Conservation (phyloP, 2,888 invertebrate species). For the Peribatodes rhomboidaria region DNA sequence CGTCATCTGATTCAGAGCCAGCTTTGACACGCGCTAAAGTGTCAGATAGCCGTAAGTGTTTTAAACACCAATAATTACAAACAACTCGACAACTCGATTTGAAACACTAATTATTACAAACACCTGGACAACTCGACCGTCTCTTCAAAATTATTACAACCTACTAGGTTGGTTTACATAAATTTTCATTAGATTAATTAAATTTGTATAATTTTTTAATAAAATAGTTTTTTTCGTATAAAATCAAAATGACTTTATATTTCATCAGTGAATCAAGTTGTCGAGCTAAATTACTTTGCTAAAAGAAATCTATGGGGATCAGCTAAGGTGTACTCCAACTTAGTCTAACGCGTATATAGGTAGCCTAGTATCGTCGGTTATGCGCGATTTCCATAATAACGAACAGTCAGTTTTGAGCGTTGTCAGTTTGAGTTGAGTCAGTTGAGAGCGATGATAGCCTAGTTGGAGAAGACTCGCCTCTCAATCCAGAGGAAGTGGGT, state of each 20-base stretch:
- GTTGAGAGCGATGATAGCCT: too few relatives aligned
- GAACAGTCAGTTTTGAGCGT: background rate
- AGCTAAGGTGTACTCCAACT: background rate
- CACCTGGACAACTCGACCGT: slow-evolving; percentile 12
- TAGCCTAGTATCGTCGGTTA: background rate
- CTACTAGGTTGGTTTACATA: too few relatives aligned
- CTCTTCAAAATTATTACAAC: slow-evolving; percentile 33
- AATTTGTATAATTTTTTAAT: too few relatives aligned
- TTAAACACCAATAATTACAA: slow-evolving; percentile 4
- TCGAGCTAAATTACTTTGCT: background rate
- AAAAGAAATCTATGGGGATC: background rate
- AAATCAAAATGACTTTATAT: slow-evolving; percentile 48
- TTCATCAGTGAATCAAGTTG: slow-evolving; percentile 45
- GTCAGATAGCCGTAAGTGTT: background rate
- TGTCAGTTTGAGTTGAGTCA: too few relatives aligned
- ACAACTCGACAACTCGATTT: slow-evolving; percentile 12
- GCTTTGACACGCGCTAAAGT: background rate
- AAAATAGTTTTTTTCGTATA: too few relatives aligned
- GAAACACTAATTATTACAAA: slow-evolving; percentile 5
- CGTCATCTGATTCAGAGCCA: background rate
- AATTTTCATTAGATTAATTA: too few relatives aligned
- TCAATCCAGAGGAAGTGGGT: too few relatives aligned
- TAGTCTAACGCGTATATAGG: background rate
- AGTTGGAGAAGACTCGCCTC: too few relatives aligned
- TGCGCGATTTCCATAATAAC: background rate